Evolutionary conservation across 2,888 invertebrate species (phyloP).

Genomic region (Allygus modestus): DNA sequence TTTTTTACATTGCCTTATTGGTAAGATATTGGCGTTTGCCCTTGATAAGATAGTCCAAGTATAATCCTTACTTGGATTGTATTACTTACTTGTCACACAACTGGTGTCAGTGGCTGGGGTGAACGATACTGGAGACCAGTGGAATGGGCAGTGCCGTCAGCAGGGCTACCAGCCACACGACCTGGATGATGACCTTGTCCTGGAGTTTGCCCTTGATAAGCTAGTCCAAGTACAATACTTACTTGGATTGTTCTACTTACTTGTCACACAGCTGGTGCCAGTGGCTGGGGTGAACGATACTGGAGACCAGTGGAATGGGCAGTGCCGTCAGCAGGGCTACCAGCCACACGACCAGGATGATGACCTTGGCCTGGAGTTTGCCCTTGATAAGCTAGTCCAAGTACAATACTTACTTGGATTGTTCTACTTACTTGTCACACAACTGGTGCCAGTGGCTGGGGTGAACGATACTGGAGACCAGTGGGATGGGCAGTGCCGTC

Average conservation of each 20-base stretch:
- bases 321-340: conserved; percentile 88
- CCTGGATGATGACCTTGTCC: conserved; percentile 82
- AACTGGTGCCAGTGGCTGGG: conserved; percentile 80
- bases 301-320: conserved; percentile 88
- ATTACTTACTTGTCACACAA: conserved; percentile 66
- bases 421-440: conserved; percentile 67
- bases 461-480: conserved; percentile 83
- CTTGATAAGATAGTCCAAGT: too few species aligned
- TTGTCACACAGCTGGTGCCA: conserved; percentile 74
- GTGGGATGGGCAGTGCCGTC: conserved; percentile 88
- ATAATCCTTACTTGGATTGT: too few species aligned
- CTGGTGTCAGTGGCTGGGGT: conserved; percentile 81
- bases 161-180: conserved; percentile 87
- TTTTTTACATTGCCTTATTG: too few species aligned
- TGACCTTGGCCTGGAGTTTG: conserved; percentile 82
- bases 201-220: too few species aligned
- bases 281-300: conserved; percentile 81
- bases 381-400: too few species aligned
- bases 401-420: too few species aligned
- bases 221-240: too few species aligned
- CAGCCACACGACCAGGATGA: conserved; percentile 85
- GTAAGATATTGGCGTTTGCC: too few species aligned
- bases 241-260: too few species aligned
- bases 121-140: conserved; percentile 82
- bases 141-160: conserved; percentile 90